phyloP scores from a whole-genome alignment of 2,888 invertebrate species.

The Adelognathus sp. region DNA sequence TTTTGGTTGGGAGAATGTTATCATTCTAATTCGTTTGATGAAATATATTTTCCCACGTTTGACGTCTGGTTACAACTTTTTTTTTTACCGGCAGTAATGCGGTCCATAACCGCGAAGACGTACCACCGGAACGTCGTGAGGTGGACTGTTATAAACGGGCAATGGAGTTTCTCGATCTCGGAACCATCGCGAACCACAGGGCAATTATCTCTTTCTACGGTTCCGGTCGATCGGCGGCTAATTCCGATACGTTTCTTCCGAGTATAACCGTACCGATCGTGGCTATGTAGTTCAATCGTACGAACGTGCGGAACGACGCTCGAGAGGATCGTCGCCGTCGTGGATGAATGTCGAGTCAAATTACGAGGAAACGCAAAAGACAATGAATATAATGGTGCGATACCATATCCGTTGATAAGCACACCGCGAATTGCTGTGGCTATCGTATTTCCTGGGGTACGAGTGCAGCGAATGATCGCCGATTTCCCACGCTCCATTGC shows the following conservation, averaged over 20 bases:
- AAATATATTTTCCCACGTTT: not conserved
- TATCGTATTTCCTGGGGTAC: slow-evolving; percentile 18
- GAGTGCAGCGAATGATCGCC: not conserved
- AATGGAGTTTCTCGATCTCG: not conserved
- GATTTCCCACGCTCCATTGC: slow-evolving; percentile 18
- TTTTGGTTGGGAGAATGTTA: not conserved
- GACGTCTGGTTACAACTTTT: not conserved
- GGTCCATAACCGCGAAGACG: slow-evolving; percentile 13
- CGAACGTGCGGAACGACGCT: slow-evolving; percentile 8
- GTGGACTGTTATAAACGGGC: slow-evolving; percentile 8
- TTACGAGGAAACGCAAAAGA: slow-evolving; percentile 33
- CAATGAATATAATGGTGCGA: slow-evolving; percentile 36
- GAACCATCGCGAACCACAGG: not conserved
- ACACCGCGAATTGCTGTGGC: not conserved
- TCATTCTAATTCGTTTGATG: not conserved
- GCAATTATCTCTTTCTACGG: slow-evolving; percentile 24
- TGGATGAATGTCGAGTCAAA: slow-evolving; percentile 12
- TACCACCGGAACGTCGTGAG: not conserved
- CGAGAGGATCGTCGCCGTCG: too few relatives aligned
- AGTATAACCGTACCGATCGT: slow-evolving; percentile 1
- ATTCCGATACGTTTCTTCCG: slow-evolving; percentile 36
- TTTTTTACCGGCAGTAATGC: not conserved
- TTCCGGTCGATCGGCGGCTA: slow-evolving; percentile 44
- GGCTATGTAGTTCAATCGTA: slow-evolving; percentile 28
- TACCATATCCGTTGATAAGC: slow-evolving; percentile 10